Base-by-base conservation (phyloP, 2,113 vertebrate species). In the Anguilla japonica region DNA sequence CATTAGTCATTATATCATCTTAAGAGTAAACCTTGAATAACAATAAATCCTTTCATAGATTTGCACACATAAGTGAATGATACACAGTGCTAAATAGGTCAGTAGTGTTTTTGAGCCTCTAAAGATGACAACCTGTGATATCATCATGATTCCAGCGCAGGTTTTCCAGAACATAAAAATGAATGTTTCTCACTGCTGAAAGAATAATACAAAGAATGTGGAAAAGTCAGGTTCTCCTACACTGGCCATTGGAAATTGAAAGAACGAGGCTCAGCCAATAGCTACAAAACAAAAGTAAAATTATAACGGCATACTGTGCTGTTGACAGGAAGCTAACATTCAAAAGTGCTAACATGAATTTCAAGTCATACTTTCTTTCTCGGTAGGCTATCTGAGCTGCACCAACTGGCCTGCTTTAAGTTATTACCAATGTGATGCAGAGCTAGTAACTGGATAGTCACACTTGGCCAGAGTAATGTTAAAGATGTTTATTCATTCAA, bases 401-500 rank as follows among this genome's bases (percentile, higher is more conserved):
- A 75, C 71, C n/a, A n/a, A 34, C 26, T 34, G 1, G 71, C n/a
- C n/a, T 1, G 34, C 5, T 75, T 71, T 11, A 29, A 34, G 26
- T 75, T 13, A 13, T 75, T 75, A 75, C 26, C n/a, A 75, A 34
- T 9, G 11, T 75, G 50, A 53, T 29, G 11, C 26, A 75, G 71
- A 13, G 26, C 20, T 29, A 8, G 71, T 29, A 75, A 34, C 26
- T 34, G n/a, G 39, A 80, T 40, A 80, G 53, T 43, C 57, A 67
- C 18, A 81, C 41, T 16, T 50, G 41, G 29, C 16, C 41, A 63
- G 39, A 13, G 13, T 84, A 40, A 84, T 63, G 56, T 43, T 86
- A 39, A 82, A 86, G 53, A 46, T 63, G 53, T 86, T 86, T 86
- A 86, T 86, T 86, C 15, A 5, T 67, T 26, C 50, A 80, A 86